phyloP scores from a whole-genome alignment of 2,888 invertebrate species.

The Spialia ferax region DNA sequence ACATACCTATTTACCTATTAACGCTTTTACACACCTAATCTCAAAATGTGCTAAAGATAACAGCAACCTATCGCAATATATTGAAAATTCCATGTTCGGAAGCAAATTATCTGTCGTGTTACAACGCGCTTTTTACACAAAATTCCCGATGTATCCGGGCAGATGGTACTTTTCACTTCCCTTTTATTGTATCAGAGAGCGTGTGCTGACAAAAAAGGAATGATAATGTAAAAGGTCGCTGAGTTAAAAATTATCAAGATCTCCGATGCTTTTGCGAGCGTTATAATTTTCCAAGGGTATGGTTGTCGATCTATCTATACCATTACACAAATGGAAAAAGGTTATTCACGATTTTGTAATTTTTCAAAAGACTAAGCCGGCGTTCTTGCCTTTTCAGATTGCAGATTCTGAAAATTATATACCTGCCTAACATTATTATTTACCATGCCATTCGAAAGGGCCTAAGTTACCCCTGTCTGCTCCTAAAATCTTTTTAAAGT shows the following conservation, averaged over 20 bases:
- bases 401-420: neutral
- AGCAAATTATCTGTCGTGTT: slow-evolving; percentile 2
- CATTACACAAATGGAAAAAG: neutral
- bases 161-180: slow-evolving; percentile 7
- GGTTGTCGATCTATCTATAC: neutral
- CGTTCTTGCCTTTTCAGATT: neutral
- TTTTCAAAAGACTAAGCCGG: neutral
- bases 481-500: too few species aligned
- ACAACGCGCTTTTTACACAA: slow-evolving; percentile 5
- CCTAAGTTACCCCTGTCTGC: too few species aligned
- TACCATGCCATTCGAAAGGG: too few species aligned
- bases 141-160: neutral
- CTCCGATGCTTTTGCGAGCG: neutral
- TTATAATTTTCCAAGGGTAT: neutral
- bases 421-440: too few species aligned
- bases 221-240: neutral
- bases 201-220: slow-evolving; percentile 1
- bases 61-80: slow-evolving; percentile 8
- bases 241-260: slow-evolving; percentile 1
- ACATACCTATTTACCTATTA: neutral
- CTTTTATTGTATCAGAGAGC: slow-evolving; percentile 4
- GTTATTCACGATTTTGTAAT: neutral
- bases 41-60: neutral
- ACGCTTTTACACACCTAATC: neutral
- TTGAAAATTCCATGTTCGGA: slow-evolving; percentile 4